A percentile compares a stretch with the other conserved stretches of the same genome.
These are phyloP conservation scores for Alviniconcha marisindica DNA, from an alignment of 1,140 invertebrate genomes.

Conservation along the genomic window DNA sequence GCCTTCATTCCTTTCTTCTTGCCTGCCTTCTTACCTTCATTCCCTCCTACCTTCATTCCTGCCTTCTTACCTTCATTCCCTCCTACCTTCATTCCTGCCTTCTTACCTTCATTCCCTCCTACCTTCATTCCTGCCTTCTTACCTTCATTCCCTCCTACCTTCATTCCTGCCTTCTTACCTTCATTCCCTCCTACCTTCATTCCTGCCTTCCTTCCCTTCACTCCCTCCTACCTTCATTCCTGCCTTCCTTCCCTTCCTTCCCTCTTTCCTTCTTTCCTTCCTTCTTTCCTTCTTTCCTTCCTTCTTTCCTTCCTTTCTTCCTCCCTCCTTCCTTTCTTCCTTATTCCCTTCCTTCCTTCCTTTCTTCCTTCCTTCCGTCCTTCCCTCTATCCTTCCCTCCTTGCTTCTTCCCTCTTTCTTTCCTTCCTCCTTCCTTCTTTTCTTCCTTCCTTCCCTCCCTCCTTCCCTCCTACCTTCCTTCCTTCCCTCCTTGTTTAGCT, in stretches of 20 bases:
- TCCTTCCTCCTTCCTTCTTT: neutral
- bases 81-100: no score
- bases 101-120: no score
- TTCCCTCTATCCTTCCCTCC: neutral
- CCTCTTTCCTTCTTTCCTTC: neutral
- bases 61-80: no score
- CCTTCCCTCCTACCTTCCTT: neutral
- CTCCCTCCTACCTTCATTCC: no score
- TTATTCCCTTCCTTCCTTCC: neutral
- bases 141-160: no score
- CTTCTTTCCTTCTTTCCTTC: neutral
- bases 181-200: neutral
- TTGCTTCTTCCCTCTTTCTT: neutral
- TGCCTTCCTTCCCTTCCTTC: no score
- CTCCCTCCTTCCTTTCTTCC: neutral
- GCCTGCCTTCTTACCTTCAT: no score
- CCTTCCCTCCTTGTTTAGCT: neutral
- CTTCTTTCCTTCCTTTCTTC: neutral
- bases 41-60: no score
- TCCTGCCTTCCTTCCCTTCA: neutral
- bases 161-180: no score
- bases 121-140: no score
- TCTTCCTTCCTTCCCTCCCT: neutral
- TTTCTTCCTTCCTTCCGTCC: neutral
- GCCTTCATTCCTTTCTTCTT: no score